Conservation (phyloP, 2,888 invertebrate species). For the Nomada goodeniana region DNA sequence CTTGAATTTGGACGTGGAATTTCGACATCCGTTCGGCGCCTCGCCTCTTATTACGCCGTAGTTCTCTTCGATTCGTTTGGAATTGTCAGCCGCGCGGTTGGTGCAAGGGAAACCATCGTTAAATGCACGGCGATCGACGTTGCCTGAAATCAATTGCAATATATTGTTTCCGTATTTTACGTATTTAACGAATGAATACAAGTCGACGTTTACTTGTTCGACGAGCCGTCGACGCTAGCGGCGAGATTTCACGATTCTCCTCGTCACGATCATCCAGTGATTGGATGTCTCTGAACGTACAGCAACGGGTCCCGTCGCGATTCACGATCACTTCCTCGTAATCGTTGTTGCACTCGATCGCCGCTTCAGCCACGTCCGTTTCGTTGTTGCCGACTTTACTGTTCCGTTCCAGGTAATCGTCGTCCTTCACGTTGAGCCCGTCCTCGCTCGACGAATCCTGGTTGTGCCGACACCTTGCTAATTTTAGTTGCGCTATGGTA, state of each 20-base stretch:
- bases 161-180: not conserved
- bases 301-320: not conserved
- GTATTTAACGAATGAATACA: too few species aligned
- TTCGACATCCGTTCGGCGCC: not conserved
- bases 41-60: not conserved
- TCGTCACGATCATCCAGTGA: not conserved
- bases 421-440: not conserved
- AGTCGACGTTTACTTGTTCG: constrained; percentile 1
- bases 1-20: not conserved
- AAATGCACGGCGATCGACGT: not conserved
- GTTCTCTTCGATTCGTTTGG: not conserved
- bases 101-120: not conserved
- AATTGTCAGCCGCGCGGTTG: not conserved
- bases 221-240: not conserved
- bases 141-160: not conserved
- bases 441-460: constrained; percentile 64
- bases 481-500: constrained; percentile 70
- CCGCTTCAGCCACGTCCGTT: constrained; percentile 13
- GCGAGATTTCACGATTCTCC: not conserved
- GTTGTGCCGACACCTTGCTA: constrained; percentile 73
- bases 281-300: not conserved
- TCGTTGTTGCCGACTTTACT: constrained; percentile 14
- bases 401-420: constrained; percentile 22
- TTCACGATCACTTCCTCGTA: constrained; percentile 25
- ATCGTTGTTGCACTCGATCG: constrained; percentile 15